Percentiles rank a stretch among this genome's conserved stretches.
Evolutionary conservation across 1,140 invertebrate genomes (phyloP).

Genomic region (Papilio polytes): DNA sequence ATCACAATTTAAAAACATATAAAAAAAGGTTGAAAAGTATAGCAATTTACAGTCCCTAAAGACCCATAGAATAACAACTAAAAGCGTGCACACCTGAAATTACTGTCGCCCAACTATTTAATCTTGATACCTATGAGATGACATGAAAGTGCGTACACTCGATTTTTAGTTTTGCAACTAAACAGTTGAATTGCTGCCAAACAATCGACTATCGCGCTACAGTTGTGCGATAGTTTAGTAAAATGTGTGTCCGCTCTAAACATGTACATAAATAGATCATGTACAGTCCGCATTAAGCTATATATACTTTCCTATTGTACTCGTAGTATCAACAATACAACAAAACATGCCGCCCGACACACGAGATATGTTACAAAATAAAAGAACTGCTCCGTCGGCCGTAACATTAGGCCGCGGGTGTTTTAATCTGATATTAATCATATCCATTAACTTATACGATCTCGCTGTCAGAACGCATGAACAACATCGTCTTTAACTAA

Average conservation of each 20-base stretch:
- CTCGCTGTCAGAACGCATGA: constrained; percentile 14
- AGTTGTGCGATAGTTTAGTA: no score
- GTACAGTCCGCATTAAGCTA: background rate
- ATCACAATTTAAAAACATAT: background rate
- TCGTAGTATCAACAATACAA: background rate
- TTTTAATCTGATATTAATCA: constrained; percentile 26
- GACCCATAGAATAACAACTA: background rate
- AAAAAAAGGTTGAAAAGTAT: background rate
- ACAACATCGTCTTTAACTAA: background rate
- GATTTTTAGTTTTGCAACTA: no score
- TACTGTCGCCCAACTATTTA: no score
- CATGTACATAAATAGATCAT: background rate
- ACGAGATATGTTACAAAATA: constrained; percentile 18
- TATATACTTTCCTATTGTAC: background rate
- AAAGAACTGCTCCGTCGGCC: background rate
- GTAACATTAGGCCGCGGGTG: constrained; percentile 21
- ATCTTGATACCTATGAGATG: no score
- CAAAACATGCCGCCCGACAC: background rate
- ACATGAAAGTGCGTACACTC: no score
- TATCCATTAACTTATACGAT: constrained; percentile 26
- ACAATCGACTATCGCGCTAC: no score
- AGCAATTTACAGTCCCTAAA: background rate
- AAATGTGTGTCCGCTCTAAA: background rate
- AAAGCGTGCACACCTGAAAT: no score
- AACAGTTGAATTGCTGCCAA: no score